Evolutionary conservation across 2,797 vertebrate species (phyloP), one percentile per base, ranked within the genome.

Genomic region (Cottoperca gobio): DNA sequence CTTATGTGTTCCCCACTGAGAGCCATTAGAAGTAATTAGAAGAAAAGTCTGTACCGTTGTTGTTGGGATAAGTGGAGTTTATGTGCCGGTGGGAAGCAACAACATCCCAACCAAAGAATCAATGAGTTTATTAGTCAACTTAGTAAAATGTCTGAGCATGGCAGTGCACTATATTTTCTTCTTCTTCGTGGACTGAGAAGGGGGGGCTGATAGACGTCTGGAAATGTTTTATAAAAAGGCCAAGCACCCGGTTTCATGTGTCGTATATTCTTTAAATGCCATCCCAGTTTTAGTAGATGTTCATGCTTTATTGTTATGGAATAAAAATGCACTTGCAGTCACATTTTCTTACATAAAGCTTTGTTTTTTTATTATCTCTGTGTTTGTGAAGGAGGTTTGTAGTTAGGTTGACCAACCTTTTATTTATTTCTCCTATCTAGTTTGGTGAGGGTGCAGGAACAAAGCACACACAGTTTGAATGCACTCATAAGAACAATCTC

Each of bases 21-120:
- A 69, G 63, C 73, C 67, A 82, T 78, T 81, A 79, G 57, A 67
- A 69, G 66, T 68, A 84, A 86, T 86, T 74, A 86, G 76, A 74
- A 40, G 57, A 40, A 73, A 86, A 64, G 28, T n/a, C 40, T 60
- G 60, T 28, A 54, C 42, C 0, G 5, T 68, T 70, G 65, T 54
- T 67, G 50, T 58, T 69, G 26, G 3, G 48, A 62, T 58, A 33
- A 77, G 40, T 21, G 26, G 48, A 65, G 46, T 75, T 65, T 75
- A 46, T 79, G 48, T 48, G 65, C 49, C 71, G 62, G 35, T 67
- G 42, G n/a, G 70, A 70, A 59, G 61, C n/a, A 78, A 63, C n/a
- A 72, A 69, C 48, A 71, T 69, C 48, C 73, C 23, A 73, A 50
- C 13, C 33, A 63, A 68, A 73, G 53, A 58, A 37, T 73, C 53